Conservation (phyloP, 2,113 vertebrate genomes). For the Gadus macrocephalus region DNA sequence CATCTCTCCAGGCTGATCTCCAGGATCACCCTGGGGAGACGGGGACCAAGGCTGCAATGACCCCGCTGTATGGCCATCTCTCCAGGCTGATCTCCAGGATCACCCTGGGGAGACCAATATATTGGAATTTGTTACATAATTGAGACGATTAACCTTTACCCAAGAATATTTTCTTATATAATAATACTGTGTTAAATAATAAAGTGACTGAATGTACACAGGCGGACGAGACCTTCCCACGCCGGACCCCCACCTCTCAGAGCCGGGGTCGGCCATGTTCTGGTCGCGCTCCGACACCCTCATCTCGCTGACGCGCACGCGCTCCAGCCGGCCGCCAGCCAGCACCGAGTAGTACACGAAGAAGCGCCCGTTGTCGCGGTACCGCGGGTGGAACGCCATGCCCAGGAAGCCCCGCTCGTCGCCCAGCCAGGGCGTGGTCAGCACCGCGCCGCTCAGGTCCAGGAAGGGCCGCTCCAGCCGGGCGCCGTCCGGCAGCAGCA, state of each 20-base stretch:
- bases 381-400: conserved; percentile 80
- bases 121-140: too few species aligned
- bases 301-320: conserved; percentile 79
- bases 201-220: not conserved
- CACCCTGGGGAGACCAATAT: too few species aligned
- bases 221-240: not conserved
- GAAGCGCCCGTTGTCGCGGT: conserved; percentile 76
- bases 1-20: too few species aligned
- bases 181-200: too few species aligned
- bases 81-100: too few species aligned
- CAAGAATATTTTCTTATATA: too few species aligned
- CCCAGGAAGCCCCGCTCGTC: conserved; percentile 84
- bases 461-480: conserved; percentile 78
- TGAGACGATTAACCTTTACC: too few species aligned
- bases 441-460: conserved; percentile 73
- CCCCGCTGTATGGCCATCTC: too few species aligned
- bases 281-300: conserved; percentile 71
- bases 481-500: conserved; percentile 74
- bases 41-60: too few species aligned
- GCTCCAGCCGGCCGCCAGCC: conserved; percentile 68
- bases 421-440: conserved; percentile 77
- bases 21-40: too few species aligned
- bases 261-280: conserved; percentile 76
- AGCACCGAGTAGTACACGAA: conserved; percentile 80
- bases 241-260: conserved; percentile 72